Evolutionary conservation across 2,113 vertebrate species (phyloP).

Genomic region (Stercorarius parasiticus): DNA sequence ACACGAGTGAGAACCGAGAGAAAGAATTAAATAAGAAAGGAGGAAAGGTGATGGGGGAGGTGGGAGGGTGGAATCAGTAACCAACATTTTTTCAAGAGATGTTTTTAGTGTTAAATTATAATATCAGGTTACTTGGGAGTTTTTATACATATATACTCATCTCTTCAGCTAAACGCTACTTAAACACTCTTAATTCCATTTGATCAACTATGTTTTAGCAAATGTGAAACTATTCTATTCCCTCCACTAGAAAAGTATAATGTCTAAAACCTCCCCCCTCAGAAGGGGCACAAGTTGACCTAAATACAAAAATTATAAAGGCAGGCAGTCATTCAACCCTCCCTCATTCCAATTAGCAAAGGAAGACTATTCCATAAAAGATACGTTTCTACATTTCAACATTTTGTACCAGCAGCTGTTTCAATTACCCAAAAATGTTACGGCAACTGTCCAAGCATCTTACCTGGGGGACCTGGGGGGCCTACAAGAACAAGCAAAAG

Average conservation of each 20-base stretch:
- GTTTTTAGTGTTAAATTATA: background rate
- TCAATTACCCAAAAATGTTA: background rate
- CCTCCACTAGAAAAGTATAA: background rate
- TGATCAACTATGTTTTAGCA: background rate
- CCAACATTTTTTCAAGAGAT: background rate
- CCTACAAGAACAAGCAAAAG: conserved; percentile 72
- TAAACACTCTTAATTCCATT: background rate
- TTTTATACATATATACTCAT: background rate
- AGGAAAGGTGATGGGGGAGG: background rate
- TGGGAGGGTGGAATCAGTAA: background rate
- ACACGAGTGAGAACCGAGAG: background rate
- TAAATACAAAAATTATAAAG: background rate
- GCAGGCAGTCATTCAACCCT: background rate
- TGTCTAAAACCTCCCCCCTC: background rate
- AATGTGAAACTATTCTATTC: background rate
- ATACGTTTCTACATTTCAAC: background rate
- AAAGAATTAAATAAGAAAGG: background rate
- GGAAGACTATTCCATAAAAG: background rate
- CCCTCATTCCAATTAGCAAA: background rate
- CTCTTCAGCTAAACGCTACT: background rate
- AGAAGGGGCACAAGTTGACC: background rate
- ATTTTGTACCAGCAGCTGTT: background rate
- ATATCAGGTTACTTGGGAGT: background rate
- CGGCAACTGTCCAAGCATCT: conserved; percentile 13
- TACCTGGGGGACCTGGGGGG: conserved; percentile 90